phyloP scores from a whole-genome alignment of 2,888 invertebrate species.

The Adelphocoris suturalis region DNA sequence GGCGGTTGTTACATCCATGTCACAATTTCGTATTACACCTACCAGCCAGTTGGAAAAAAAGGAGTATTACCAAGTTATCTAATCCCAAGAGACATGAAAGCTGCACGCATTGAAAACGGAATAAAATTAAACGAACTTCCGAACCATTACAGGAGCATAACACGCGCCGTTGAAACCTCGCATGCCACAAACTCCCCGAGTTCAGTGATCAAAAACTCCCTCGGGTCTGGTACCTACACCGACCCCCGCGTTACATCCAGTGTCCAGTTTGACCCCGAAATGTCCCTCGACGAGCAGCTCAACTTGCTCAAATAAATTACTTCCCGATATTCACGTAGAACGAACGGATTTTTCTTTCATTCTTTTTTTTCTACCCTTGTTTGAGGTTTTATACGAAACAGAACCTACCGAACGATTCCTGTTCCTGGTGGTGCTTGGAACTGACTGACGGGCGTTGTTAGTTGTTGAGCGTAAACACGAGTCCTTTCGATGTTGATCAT shows the following conservation, averaged over 20 bases:
- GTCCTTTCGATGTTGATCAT: too few relatives aligned
- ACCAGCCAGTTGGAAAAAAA: background rate
- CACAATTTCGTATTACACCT: too few relatives aligned
- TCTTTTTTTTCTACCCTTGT: background rate
- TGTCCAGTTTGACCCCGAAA: background rate
- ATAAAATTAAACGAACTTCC: constrained; percentile 25
- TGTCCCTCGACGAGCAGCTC: background rate
- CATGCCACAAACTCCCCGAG: background rate
- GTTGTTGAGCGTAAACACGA: too few relatives aligned
- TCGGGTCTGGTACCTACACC: background rate
- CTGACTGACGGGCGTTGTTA: too few relatives aligned
- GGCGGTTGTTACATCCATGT: too few relatives aligned
- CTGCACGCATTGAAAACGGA: constrained; percentile 28
- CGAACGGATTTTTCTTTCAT: constrained; percentile 15
- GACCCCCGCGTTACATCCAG: background rate
- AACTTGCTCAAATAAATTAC: constrained; percentile 32
- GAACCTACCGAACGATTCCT: too few relatives aligned
- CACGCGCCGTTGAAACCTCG: constrained; percentile 5
- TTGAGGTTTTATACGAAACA: background rate
- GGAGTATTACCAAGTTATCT: background rate
- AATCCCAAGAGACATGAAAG: background rate
- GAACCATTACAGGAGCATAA: constrained; percentile 12
- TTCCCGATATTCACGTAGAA: background rate
- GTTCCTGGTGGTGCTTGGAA: too few relatives aligned
- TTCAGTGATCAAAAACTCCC: constrained; percentile 35